Base-by-base conservation (phyloP, 2,797 vertebrate species). In the Loris lydekkerianus region DNA sequence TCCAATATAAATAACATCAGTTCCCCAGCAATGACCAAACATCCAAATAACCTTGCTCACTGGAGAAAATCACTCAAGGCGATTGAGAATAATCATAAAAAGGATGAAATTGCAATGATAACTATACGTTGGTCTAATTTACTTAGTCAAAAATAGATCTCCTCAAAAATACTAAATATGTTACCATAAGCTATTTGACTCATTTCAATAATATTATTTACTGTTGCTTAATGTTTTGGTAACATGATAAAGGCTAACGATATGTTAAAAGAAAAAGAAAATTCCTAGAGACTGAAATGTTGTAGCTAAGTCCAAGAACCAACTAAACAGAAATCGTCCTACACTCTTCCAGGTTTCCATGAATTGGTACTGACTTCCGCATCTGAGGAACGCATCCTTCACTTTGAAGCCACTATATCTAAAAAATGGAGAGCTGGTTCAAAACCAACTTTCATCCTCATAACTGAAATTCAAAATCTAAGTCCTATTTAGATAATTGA, bases 371-470 rank as follows among this genome's bases (percentile, higher is more conserved):
- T 75, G 9, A 53, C 20, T 77, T 93, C 31, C 34, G 76, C 37
- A 81, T 10, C 29, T 73, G 49, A 73, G 27, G 86, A 63, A 75
- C 8, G 70, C 1, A 46, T 53, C 23, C 21, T 43, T 77, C 10
- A 21, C 23, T 56, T 85, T 88, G 83, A 93, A 76, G 18, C 21
- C 53, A 81, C 23, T 72, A 27, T 60, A 90, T 43, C 13, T 70
- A 60, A 25, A 92, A 93, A 93, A 86, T 10, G 5, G 4, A 76
- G 25, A 53, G 7, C 69, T 10, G 21, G 27, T 82, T 96, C 63
- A 92, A 76, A 80, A 67, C 13, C 60, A 73, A 40, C 86, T 97
- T 92, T 87, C 23, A 94, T 81, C 72, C 81, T 2, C n/a, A 61
- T n/a, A 92, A 56, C 27, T 67, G 29, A 92, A 96, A 70, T 40